Conservation (phyloP, 2,113 vertebrate species). For the Otus sunia region DNA sequence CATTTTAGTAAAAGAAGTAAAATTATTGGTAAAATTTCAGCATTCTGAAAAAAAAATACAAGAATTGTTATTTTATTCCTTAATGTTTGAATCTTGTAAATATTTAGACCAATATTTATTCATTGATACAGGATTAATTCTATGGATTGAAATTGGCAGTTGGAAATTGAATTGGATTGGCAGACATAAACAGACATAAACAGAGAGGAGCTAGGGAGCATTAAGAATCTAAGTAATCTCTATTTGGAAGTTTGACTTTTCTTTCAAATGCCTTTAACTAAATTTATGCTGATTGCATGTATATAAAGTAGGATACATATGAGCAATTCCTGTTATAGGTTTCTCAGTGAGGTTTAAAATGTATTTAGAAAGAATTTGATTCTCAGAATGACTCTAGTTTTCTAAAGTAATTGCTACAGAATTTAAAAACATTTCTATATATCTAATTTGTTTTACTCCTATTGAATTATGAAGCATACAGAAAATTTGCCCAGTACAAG, state of each 20-base stretch:
- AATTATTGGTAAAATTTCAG: background rate
- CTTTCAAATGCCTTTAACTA: background rate
- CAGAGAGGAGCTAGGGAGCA: background rate
- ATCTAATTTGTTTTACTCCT: background rate
- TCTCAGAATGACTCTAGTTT: background rate
- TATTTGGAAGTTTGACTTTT: background rate
- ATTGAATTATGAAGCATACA: background rate
- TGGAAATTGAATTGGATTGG: too few relatives aligned
- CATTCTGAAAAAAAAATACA: background rate
- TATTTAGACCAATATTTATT: background rate
- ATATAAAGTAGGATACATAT: background rate
- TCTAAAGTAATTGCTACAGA: background rate
- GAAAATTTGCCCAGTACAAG: background rate
- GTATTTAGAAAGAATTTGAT: background rate
- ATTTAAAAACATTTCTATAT: background rate
- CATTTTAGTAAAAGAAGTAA: background rate
- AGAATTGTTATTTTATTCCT: background rate
- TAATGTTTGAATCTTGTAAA: background rate
- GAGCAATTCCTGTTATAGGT: background rate
- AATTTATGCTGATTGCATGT: background rate
- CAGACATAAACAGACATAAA: background rate
- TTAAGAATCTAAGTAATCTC: background rate
- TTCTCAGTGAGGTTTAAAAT: background rate
- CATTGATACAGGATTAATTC: background rate
- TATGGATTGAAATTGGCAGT: background rate